Conservation (phyloP, 2,888 invertebrate genomes). For the Cantharis flavilabris region DNA sequence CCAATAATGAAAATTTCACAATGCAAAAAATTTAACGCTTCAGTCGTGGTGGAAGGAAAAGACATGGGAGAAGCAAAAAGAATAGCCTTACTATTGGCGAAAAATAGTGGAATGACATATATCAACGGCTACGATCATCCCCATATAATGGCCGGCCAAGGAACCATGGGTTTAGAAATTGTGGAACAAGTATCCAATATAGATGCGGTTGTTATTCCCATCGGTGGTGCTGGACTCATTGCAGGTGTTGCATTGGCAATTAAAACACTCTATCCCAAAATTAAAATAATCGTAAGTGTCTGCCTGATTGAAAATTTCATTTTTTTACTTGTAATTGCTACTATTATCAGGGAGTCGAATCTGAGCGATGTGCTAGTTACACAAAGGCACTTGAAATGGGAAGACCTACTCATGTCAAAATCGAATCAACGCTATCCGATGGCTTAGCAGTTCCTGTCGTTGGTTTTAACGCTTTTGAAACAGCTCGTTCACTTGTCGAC, state of each 20-base stretch:
- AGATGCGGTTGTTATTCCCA: constrained; percentile 89
- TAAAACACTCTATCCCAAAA: constrained; percentile 81
- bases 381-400: constrained; percentile 63
- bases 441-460: constrained; percentile 72
- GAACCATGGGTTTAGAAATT: constrained; percentile 92
- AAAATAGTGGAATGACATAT: constrained; percentile 73
- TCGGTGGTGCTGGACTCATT: constrained; percentile 92
- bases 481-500: constrained; percentile 65
- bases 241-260: constrained; percentile 90
- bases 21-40: constrained; percentile 83
- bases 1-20: constrained; percentile 95
- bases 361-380: constrained; percentile 90
- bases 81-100: constrained; percentile 75
- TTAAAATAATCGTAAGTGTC: constrained; percentile 81
- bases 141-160: constrained; percentile 93
- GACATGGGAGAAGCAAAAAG: constrained; percentile 86
- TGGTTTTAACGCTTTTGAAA: constrained; percentile 70
- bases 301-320: too few species aligned
- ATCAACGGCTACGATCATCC: constrained; percentile 97
- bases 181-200: constrained; percentile 85
- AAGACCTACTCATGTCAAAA: constrained; percentile 59
- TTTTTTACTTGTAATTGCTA: too few species aligned
- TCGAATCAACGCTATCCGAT: constrained; percentile 68
- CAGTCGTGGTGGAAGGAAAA: constrained; percentile 79
- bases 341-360: constrained; percentile 90